Percentiles rank a stretch among this genome's conserved stretches.
phyloP scores from a whole-genome alignment of 1,140 invertebrate species.

The Drosophila funebris region DNA sequence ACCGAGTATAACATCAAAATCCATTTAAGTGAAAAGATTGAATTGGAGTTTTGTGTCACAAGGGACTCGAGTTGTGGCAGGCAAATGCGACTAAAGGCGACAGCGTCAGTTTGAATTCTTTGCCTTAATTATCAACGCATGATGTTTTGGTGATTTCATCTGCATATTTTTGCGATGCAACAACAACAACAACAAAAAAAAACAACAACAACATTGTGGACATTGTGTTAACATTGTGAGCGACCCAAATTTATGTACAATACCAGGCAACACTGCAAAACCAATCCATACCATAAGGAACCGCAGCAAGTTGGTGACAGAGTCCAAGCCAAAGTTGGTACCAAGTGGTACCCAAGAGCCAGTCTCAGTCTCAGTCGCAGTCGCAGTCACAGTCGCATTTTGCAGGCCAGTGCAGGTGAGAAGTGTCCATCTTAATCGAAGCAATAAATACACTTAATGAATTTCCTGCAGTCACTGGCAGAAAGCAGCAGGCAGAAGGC shows the following conservation, averaged over 20 bases:
- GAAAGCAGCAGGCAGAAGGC: constrained; percentile 24
- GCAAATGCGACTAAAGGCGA: constrained; percentile 49
- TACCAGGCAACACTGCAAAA: constrained; percentile 33
- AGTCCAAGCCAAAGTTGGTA: constrained; percentile 5
- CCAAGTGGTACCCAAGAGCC: constrained; percentile 3
- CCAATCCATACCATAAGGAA: constrained; percentile 23
- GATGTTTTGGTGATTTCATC: constrained; percentile 80
- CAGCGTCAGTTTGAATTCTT: constrained; percentile 72
- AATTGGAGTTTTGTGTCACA: constrained; percentile 66
- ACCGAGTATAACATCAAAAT: constrained; percentile 49
- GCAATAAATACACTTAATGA: constrained; percentile 82
- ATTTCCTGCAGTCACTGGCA: constrained; percentile 71
- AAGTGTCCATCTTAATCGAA: constrained; percentile 82
- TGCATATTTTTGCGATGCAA: constrained; percentile 64
- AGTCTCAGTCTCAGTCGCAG: neutral
- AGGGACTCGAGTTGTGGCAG: constrained; percentile 20
- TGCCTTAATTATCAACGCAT: constrained; percentile 79
- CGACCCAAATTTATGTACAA: constrained; percentile 77
- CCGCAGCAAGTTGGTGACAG: neutral
- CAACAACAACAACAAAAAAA: constrained; percentile 1
- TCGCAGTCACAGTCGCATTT: constrained; percentile 17
- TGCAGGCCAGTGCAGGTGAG: constrained; percentile 68
- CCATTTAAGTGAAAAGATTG: constrained; percentile 80
- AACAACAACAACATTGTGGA: constrained; percentile 42
- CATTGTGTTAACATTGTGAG: constrained; percentile 79